phyloP scores from a whole-genome alignment of 35 echinoderm and acorn worm genomes.

The Apostichopus californicus region DNA sequence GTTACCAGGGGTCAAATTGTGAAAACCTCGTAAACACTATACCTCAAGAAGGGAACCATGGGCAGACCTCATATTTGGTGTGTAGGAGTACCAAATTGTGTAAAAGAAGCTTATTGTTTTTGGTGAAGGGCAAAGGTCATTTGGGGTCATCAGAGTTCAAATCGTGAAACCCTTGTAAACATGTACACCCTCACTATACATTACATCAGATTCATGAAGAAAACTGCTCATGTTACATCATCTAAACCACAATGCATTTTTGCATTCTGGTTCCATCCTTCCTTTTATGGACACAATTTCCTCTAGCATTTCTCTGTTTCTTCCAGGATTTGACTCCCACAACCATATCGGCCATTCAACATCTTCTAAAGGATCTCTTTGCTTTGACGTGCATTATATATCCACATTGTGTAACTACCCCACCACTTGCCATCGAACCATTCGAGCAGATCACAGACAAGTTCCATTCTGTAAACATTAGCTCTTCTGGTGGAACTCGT shows the following conservation, averaged over 20 bases:
- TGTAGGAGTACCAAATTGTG: too few species aligned
- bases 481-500: not conserved
- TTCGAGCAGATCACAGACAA: not conserved
- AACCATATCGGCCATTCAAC: not conserved
- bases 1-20: too few species aligned
- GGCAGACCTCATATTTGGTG: too few species aligned
- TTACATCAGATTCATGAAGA: too few species aligned
- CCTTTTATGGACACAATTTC: too few species aligned
- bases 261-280: not conserved
- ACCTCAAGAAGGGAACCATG: not conserved
- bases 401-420: not conserved
- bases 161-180: too few species aligned
- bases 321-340: not conserved
- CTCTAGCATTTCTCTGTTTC: not conserved
- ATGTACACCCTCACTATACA: too few species aligned
- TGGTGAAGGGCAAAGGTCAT: too few species aligned
- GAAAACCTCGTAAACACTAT: not conserved
- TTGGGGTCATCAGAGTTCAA: too few species aligned
- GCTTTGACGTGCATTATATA: not conserved
- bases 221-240: too few species aligned
- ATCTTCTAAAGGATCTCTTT: conserved; percentile 27
- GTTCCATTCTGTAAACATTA: not conserved
- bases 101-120: not conserved
- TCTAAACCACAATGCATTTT: too few species aligned
- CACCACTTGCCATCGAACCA: not conserved